Evolutionary conservation across 2,888 invertebrate species (phyloP).

Genomic region (Trichogramma dendrolimi): DNA sequence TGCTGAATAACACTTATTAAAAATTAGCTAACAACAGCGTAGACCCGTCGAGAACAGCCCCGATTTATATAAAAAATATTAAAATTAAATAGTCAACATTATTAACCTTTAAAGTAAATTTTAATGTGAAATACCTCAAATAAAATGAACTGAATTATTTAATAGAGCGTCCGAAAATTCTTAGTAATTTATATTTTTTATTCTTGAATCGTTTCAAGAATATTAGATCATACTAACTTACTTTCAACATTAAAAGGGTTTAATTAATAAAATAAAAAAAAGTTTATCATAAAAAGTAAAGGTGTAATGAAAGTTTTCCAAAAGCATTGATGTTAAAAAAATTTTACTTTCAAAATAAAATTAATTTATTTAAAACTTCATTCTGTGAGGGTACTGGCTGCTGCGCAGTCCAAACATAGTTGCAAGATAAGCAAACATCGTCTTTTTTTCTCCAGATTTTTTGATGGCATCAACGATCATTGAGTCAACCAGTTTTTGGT

Average conservation of each 20-base stretch:
- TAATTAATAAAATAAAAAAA: too few relatives aligned
- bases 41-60: too few relatives aligned
- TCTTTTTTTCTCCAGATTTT: constrained; percentile 78
- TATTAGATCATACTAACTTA: too few relatives aligned
- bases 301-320: too few relatives aligned
- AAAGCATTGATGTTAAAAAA: too few relatives aligned
- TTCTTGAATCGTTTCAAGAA: too few relatives aligned
- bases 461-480: constrained; percentile 78
- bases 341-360: not conserved
- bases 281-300: too few relatives aligned
- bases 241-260: too few relatives aligned
- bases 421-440: constrained; percentile 83
- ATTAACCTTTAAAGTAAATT: constrained; percentile 18
- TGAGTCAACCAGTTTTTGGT: constrained; percentile 84
- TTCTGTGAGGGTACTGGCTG: constrained; percentile 92
- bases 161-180: constrained; percentile 52
- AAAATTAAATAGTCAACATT: not conserved
- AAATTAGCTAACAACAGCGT: too few relatives aligned
- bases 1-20: too few relatives aligned
- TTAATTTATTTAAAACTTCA: constrained; percentile 78
- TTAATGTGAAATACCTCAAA: constrained; percentile 70
- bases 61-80: too few relatives aligned
- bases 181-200: too few relatives aligned
- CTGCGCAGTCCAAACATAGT: constrained; percentile 90
- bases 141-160: constrained; percentile 74